Evolutionary conservation across 2,797 vertebrate genomes (phyloP).

Genomic region (Manis pentadactyla): DNA sequence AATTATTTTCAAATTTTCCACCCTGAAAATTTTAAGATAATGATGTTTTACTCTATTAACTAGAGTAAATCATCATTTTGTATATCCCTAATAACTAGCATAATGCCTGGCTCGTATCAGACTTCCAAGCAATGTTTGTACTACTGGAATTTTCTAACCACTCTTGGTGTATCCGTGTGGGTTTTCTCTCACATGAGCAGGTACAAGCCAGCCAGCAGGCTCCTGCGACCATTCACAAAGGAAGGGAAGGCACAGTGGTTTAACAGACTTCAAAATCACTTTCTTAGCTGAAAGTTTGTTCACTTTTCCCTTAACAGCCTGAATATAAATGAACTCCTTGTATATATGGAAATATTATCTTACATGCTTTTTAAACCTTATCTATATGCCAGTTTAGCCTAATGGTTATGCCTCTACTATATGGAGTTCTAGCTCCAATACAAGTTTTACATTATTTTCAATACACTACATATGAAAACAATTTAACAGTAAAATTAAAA

Average conservation of each 20-base stretch:
- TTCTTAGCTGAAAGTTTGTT: slow-evolving; percentile 15
- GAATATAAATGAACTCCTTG: slow-evolving; percentile 38
- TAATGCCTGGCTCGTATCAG: neutral
- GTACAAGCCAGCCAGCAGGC: neutral
- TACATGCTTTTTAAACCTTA: neutral
- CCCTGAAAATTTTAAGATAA: neutral
- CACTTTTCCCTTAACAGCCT: neutral
- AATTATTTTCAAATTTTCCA: neutral
- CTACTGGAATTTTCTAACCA: neutral
- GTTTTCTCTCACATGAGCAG: neutral
- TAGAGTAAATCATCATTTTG: too few relatives aligned
- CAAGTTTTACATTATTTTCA: slow-evolving; percentile 15
- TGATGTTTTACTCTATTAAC: neutral
- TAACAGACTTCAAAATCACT: slow-evolving; percentile 31
- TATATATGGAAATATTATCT: slow-evolving; percentile 11
- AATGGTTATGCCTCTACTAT: neutral
- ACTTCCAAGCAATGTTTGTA: neutral
- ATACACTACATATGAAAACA: neutral
- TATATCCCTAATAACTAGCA: neutral
- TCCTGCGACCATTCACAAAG: neutral
- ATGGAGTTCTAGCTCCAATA: neutral
- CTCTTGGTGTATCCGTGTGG: neutral
- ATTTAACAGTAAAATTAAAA: neutral
- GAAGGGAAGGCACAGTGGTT: neutral
- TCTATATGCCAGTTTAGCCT: neutral